Conservation (phyloP, 1,140 invertebrate species). For the Heliconius congener region DNA sequence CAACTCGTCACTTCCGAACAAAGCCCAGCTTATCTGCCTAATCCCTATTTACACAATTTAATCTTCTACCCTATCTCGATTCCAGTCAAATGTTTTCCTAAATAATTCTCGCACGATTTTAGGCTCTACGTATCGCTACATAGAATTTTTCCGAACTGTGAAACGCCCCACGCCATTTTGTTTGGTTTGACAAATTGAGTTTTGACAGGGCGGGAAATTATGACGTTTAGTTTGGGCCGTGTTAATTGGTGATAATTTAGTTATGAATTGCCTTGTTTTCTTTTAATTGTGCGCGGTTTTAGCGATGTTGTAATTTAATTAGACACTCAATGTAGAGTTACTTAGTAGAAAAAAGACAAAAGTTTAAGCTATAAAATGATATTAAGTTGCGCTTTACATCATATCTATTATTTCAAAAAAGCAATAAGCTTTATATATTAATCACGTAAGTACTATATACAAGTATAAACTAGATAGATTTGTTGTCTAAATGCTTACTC, state of each 20-base stretch:
- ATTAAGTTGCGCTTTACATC: too few relatives aligned
- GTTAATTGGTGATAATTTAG: constrained; percentile 65
- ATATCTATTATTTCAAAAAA: too few relatives aligned
- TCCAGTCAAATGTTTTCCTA: constrained; percentile 38
- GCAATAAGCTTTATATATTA: too few relatives aligned
- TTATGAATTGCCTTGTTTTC: constrained; percentile 58
- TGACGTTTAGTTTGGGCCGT: constrained; percentile 55
- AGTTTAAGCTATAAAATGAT: not conserved
- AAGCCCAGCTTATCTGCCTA: constrained; percentile 73
- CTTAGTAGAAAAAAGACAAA: not conserved
- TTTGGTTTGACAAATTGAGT: constrained; percentile 78
- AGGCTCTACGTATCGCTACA: constrained; percentile 50
- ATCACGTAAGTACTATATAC: too few relatives aligned
- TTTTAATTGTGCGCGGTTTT: constrained; percentile 44
- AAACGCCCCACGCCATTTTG: constrained; percentile 59
- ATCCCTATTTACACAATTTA: constrained; percentile 80
- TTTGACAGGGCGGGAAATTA: constrained; percentile 74
- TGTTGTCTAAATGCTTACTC: too few relatives aligned
- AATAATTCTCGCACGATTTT: constrained; percentile 50
- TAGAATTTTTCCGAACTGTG: constrained; percentile 46
- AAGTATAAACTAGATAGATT: too few relatives aligned
- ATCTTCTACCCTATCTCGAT: constrained; percentile 60
- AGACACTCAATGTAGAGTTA: not conserved
- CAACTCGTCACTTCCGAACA: constrained; percentile 68
- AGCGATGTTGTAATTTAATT: constrained; percentile 12